These are phyloP conservation scores for Tachina fera DNA, from an alignment of 2,888 invertebrate species.

Conservation along the genomic window DNA sequence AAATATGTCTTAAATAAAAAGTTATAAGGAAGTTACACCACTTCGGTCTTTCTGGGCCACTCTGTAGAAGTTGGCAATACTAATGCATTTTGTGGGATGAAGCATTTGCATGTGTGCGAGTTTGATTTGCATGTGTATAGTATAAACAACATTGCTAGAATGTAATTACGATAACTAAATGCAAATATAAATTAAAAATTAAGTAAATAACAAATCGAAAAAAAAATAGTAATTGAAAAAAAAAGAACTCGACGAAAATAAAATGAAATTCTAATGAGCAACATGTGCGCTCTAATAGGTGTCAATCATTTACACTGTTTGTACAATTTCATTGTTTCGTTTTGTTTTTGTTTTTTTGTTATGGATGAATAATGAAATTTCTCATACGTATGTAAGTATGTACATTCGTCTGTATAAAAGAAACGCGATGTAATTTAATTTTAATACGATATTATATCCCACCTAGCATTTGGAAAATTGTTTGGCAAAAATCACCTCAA, in stretches of 20 bases:
- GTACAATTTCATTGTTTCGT: slow-evolving; percentile 36
- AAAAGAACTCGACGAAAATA: slow-evolving; percentile 15
- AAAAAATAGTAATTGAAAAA: slow-evolving; percentile 8
- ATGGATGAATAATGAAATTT: slow-evolving; percentile 44
- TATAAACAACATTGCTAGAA: slow-evolving; percentile 3
- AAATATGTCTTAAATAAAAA: no score
- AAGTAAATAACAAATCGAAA: slow-evolving; percentile 40
- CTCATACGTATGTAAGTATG: background rate
- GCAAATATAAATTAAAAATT: slow-evolving; percentile 65
- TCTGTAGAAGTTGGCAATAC: slow-evolving; percentile 20
- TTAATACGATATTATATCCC: background rate
- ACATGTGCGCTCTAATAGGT: slow-evolving; percentile 70
- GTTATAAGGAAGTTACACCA: no score
- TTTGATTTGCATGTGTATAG: background rate
- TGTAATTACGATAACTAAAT: slow-evolving; percentile 59
- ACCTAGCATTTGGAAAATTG: background rate
- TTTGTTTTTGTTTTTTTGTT: slow-evolving; percentile 12
- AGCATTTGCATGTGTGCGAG: slow-evolving; percentile 5
- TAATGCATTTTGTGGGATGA: slow-evolving; percentile 3
- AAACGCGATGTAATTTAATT: slow-evolving; percentile 32
- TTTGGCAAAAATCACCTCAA: no score
- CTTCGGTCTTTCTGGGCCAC: no score
- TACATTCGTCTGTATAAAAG: background rate
- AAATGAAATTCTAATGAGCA: slow-evolving; percentile 68
- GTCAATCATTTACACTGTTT: slow-evolving; percentile 66